Conservation (phyloP, 2,113 vertebrate genomes). For the Morone saxatilis region DNA sequence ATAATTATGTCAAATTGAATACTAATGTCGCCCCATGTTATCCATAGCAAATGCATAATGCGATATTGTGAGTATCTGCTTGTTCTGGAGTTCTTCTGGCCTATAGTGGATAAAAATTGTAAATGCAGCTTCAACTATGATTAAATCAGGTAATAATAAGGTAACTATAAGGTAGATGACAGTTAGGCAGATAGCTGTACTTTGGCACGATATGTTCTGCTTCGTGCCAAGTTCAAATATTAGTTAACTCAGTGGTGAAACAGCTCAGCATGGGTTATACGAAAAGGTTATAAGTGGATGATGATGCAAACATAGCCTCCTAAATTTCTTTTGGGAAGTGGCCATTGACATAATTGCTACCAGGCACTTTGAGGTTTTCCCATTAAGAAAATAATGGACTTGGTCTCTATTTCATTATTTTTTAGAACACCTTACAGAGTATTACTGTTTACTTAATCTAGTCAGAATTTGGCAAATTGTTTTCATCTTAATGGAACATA, state of each 20-base stretch:
- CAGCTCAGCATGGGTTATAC: neutral
- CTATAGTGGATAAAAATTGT: neutral
- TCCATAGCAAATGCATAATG: neutral
- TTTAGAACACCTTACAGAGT: neutral
- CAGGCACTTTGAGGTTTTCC: neutral
- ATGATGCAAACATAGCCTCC: conserved; percentile 1
- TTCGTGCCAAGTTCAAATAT: neutral
- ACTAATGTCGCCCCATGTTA: neutral
- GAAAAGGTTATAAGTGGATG: neutral
- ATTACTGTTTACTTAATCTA: neutral
- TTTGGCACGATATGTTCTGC: neutral
- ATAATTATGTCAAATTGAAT: neutral
- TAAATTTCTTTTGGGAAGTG: neutral
- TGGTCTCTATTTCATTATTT: neutral
- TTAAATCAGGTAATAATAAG: neutral
- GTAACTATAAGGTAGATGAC: neutral
- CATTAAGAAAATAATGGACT: neutral
- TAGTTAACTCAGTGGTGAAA: neutral
- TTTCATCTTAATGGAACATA: neutral
- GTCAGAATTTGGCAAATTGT: neutral
- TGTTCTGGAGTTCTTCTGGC: neutral
- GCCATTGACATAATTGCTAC: neutral
- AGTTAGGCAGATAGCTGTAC: neutral
- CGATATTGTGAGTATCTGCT: neutral
- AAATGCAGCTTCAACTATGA: neutral